Conservation (phyloP, 2,888 invertebrate species). For the Dicyrtoma fusca region DNA sequence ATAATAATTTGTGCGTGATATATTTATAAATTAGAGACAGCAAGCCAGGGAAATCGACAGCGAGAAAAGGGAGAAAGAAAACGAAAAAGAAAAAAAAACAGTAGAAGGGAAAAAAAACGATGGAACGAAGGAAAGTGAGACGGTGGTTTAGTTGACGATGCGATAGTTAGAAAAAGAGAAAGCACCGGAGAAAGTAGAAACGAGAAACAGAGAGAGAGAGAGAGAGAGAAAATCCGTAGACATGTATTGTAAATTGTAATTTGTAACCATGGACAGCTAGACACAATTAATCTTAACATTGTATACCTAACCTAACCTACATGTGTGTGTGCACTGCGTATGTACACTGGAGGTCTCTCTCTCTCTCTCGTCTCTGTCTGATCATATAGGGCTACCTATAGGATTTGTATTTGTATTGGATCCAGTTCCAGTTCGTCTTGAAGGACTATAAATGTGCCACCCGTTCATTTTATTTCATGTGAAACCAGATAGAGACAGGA, state of each 20-base stretch:
- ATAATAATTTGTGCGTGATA: constrained; percentile 32
- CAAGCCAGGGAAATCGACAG: not conserved
- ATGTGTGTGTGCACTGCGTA: not conserved
- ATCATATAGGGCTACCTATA: no score
- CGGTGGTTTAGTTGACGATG: no score
- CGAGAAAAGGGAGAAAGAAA: not conserved
- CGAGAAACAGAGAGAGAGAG: not conserved
- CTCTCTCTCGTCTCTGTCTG: no score
- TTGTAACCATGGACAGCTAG: not conserved
- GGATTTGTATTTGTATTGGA: no score
- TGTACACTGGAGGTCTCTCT: constrained; percentile 1
- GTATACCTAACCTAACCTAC: no score
- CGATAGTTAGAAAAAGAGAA: constrained; percentile 1
- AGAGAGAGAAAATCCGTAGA: not conserved
- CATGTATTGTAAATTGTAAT: constrained; percentile 12
- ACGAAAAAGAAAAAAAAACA: not conserved
- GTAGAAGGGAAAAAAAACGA: not conserved
- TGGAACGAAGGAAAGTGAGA: no score
- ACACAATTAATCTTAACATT: not conserved
- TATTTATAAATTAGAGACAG: constrained; percentile 12
- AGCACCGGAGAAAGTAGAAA: not conserved
- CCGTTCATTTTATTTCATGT: constrained; percentile 13
- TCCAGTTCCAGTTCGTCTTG: constrained; percentile 6
- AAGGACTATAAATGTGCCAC: constrained; percentile 14
- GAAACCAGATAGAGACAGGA: not conserved